Conservation (phyloP, 92 coral and sea anemone genomes). For the Porites rus region DNA sequence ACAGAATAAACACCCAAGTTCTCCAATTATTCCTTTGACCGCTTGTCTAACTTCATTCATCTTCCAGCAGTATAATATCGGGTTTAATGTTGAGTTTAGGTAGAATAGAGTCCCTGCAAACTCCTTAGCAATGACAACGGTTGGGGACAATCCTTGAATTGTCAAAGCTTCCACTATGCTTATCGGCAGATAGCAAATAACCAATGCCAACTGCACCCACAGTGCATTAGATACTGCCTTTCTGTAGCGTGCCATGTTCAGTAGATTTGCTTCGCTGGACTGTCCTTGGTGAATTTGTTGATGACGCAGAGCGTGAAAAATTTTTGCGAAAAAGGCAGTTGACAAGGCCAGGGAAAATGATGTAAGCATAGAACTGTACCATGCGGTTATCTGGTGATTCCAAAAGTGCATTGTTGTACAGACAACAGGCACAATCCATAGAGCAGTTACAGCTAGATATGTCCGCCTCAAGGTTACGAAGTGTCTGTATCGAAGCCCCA, state of each 20-base stretch:
- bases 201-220: slow-evolving; percentile 22
- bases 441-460: not conserved
- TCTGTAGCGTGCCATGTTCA: slow-evolving; percentile 32
- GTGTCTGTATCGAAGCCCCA: not conserved
- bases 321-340: not conserved
- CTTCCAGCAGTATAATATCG: slow-evolving; percentile 38
- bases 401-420: not conserved
- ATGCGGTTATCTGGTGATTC: not conserved
- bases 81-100: slow-evolving; percentile 36
- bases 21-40: not conserved
- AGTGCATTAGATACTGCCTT: slow-evolving; percentile 34
- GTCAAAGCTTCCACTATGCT: not conserved
- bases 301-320: not conserved
- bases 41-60: slow-evolving; percentile 14
- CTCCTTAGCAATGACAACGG: not conserved
- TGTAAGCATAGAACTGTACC: not conserved
- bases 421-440: not conserved
- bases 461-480: not conserved
- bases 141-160: not conserved
- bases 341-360: not conserved
- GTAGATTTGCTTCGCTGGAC: slow-evolving; percentile 3
- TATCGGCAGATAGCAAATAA: slow-evolving; percentile 21
- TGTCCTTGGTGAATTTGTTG: not conserved
- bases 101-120: slow-evolving; percentile 1
- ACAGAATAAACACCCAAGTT: not conserved